These are phyloP conservation scores for Trichomycterus rosablanca DNA, from an alignment of 2,113 vertebrate species.

Conservation along the genomic window DNA sequence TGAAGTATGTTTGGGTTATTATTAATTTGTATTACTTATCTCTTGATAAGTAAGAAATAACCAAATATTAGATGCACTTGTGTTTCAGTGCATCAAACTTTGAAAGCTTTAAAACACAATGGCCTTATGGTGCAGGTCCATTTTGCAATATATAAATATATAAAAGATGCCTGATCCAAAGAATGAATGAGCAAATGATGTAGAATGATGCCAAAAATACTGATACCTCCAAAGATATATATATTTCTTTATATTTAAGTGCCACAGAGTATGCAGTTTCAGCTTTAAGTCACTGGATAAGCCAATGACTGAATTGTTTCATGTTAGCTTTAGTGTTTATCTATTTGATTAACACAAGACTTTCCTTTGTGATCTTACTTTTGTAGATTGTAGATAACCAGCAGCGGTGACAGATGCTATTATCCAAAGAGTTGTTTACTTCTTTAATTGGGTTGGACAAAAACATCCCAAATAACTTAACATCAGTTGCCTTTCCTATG, in stretches of 20 bases:
- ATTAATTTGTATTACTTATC: constrained; percentile 23
- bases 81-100: constrained; percentile 53
- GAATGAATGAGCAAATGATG: constrained; percentile 54
- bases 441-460: constrained; percentile 56
- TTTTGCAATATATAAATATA: constrained; percentile 43
- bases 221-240: constrained; percentile 49
- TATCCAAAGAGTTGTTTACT: constrained; percentile 86
- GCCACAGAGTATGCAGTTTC: constrained; percentile 32
- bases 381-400: constrained; percentile 58
- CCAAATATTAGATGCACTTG: constrained; percentile 44
- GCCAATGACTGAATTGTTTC: constrained; percentile 53
- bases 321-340: constrained; percentile 67
- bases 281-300: constrained; percentile 47
- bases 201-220: constrained; percentile 50
- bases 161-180: constrained; percentile 56
- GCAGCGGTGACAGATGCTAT: constrained; percentile 72
- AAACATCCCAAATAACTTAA: too few species aligned
- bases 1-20: constrained; percentile 25
- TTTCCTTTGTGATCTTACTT: constrained; percentile 50
- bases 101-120: constrained; percentile 64
- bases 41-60: constrained; percentile 51
- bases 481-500: constrained; percentile 35
- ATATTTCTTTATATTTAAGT: constrained; percentile 45
- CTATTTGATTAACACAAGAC: constrained; percentile 54
- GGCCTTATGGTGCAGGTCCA: constrained; percentile 67